These are phyloP conservation scores for Exocentrus adspersus DNA, from an alignment of 2,888 invertebrate species.

Conservation along the genomic window DNA sequence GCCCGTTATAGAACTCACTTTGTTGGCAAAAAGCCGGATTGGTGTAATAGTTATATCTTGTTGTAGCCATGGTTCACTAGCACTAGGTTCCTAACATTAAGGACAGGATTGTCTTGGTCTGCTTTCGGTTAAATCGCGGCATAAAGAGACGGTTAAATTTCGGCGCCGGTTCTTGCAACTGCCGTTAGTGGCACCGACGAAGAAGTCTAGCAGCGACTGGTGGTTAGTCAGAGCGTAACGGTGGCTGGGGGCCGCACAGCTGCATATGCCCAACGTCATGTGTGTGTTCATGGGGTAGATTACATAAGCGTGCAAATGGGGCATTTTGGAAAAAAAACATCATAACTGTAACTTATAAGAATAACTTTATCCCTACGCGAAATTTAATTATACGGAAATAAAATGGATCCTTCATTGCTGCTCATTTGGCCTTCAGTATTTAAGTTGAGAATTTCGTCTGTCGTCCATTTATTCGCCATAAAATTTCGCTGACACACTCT, in stretches of 20 bases:
- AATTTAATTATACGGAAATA: too few relatives aligned
- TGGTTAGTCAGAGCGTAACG: constrained; percentile 56
- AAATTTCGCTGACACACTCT: too few relatives aligned
- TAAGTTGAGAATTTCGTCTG: too few relatives aligned
- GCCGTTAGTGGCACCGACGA: constrained; percentile 30
- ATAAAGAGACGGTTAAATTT: constrained; percentile 12
- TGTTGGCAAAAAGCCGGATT: constrained; percentile 84
- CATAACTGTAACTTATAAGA: background rate
- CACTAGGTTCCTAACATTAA: constrained; percentile 5
- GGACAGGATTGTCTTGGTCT: background rate
- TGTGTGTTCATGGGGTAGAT: constrained; percentile 61
- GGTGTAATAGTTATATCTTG: constrained; percentile 72
- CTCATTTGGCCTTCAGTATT: too few relatives aligned
- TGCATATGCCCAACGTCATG: constrained; percentile 62
- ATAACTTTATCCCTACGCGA: too few relatives aligned
- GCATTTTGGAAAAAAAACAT: constrained; percentile 1
- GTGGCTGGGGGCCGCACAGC: constrained; percentile 57
- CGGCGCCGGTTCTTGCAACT: constrained; percentile 23
- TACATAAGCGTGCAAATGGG: constrained; percentile 55
- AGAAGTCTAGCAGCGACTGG: constrained; percentile 52
- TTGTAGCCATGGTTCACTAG: constrained; percentile 47
- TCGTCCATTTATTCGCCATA: too few relatives aligned
- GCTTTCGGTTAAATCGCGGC: background rate
- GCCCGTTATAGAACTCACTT: constrained; percentile 72
- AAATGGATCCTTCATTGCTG: too few relatives aligned